These are phyloP conservation scores for Tipula vernalis DNA, from an alignment of 2,888 invertebrate genomes.

Conservation along the genomic window DNA sequence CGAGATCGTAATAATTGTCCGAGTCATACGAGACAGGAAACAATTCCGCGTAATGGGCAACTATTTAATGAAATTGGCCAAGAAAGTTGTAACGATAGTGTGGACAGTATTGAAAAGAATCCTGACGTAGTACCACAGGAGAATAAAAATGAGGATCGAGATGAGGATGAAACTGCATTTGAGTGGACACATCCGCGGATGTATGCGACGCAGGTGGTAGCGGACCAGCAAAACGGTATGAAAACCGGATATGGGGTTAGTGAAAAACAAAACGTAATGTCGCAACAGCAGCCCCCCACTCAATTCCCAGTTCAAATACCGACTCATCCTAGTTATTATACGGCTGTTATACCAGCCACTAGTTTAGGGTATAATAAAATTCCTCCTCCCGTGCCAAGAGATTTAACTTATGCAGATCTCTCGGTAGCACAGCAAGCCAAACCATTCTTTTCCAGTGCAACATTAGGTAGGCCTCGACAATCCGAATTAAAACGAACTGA, in stretches of 20 bases:
- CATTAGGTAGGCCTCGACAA: slow-evolving; percentile 33
- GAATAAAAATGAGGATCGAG: slow-evolving; percentile 28
- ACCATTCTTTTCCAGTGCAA: slow-evolving; percentile 32
- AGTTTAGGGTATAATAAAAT: slow-evolving; percentile 14
- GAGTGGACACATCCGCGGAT: slow-evolving; percentile 34
- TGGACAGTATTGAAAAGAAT: slow-evolving; percentile 36
- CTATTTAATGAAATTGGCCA: slow-evolving; percentile 30
- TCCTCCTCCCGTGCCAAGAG: not conserved
- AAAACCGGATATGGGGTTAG: slow-evolving; percentile 19
- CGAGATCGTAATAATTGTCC: slow-evolving; percentile 35
- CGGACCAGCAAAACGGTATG: slow-evolving; percentile 34
- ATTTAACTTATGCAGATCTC: not conserved
- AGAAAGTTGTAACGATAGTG: slow-evolving; percentile 23
- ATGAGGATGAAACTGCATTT: slow-evolving; percentile 25
- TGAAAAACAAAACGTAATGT: not conserved
- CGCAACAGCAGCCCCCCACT: slow-evolving; percentile 7
- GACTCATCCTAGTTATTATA: not conserved
- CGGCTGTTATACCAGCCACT: slow-evolving; percentile 11
- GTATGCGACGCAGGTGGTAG: slow-evolving; percentile 35
- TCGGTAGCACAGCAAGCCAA: slow-evolving; percentile 21
- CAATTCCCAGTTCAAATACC: slow-evolving; percentile 10
- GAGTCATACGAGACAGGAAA: slow-evolving; percentile 29
- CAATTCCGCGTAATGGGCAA: slow-evolving; percentile 29
- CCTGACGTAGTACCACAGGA: slow-evolving; percentile 32
- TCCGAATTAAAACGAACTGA: slow-evolving; percentile 32